Base-by-base conservation (phyloP, 2,888 invertebrate species). In the Erannis defoliaria region DNA sequence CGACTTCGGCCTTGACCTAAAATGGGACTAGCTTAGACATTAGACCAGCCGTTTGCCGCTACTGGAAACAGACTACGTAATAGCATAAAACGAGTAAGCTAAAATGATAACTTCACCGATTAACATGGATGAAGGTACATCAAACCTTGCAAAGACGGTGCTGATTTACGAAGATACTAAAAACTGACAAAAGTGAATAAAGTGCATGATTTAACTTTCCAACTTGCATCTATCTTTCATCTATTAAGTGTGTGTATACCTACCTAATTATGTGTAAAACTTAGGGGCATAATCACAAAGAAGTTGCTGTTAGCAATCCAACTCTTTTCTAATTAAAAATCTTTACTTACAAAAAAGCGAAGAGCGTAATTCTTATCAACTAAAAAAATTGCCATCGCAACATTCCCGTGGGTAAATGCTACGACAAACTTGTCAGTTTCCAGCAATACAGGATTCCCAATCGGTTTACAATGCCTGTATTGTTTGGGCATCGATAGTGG, bases 1-100 rank as follows among this genome's bases (percentile, higher is more conserved):
- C 23, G 50, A 38, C 35, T 61, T 55, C 55, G 56, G 21, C 67
- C 67, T 67, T 68, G 67, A 67, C 70, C 68, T 61, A 55, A 58
- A 64, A 53, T 54, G 35, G 38, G 48, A 63, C 55, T 53, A 33
- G 55, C 31, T 51, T 38, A 45, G 40, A 33, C 55, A 21, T 51
- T 38, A 45, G 40, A 14, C 40, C 54, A 40, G 40, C 10, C 31
- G 53, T 42, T 16, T 38, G 49, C 21, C 8, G 23, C 23, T 14
- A 50, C 54, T 59, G 43, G 50, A 64, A 57, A 56, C 46, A 57
- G 48, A 49, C 56, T 43, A 50, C 14, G 4, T 46, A 60, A 62
- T 59, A 51, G 58, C 45, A 55, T 43, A 55, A 61, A n/a, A 43
- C 50, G 50, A 38, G 23, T 55, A 45, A 45, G 48, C 21, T 21